Evolutionary conservation across 2,797 vertebrate species (phyloP).

Genomic region (Tarsius wallacei): DNA sequence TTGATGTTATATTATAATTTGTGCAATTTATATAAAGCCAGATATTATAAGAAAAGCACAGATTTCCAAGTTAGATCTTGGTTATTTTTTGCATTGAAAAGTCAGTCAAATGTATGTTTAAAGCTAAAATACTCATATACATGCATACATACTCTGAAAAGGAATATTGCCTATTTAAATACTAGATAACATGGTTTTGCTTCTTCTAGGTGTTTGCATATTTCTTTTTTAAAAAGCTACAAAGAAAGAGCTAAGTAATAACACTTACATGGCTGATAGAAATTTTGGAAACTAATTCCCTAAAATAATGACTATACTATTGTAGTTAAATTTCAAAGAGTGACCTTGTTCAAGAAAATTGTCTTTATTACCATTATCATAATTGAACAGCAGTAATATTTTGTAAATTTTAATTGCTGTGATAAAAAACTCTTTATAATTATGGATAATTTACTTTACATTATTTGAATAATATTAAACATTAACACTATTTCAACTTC

Average conservation of each 20-base stretch:
- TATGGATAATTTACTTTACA: conserved; percentile 31
- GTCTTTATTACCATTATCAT: conserved; percentile 59
- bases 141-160: neutral
- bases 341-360: conserved; percentile 59
- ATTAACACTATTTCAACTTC: conserved; percentile 23
- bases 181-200: neutral
- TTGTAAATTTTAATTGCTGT: conserved; percentile 70
- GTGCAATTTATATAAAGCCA: neutral
- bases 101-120: neutral
- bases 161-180: neutral
- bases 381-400: conserved; percentile 52
- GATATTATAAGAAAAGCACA: neutral
- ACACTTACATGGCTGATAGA: neutral
- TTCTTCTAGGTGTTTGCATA: neutral
- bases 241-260: conserved; percentile 10
- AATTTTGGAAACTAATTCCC: conserved; percentile 30
- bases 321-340: conserved; percentile 58
- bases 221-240: neutral
- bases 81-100: neutral
- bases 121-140: neutral
- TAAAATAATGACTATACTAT: conserved; percentile 35
- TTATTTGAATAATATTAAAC: conserved; percentile 51
- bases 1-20: neutral
- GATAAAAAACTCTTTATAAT: conserved; percentile 29
- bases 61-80: neutral